phyloP scores from a whole-genome alignment of 1,140 invertebrate species.

The Bombyx mori region ASM3026992v2 NC_085115.1:4910501-4911000 shows the following conservation, averaged over 20 bases:
- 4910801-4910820: conserved; percentile 86
- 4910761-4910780: conserved; percentile 9
- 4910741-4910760: conserved; percentile 8
- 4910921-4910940: conserved; percentile 83
- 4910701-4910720: background rate
- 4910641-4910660: no score
- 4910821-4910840: conserved; percentile 85
- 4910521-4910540: no score
- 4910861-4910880: conserved; percentile 80
- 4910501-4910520: no score
- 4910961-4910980: conserved; percentile 89
- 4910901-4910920: conserved; percentile 80
- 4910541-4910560: no score
- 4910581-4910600: no score
- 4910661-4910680: no score
- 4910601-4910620: no score
- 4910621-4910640: no score
- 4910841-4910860: conserved; percentile 86
- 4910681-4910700: no score
- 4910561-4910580: no score
- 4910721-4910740: conserved; percentile 10
- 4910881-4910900: conserved; percentile 82
- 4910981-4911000: conserved; percentile 83
- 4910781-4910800: conserved; percentile 4
- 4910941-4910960: conserved; percentile 88